phyloP scores from a whole-genome alignment of 2,113 vertebrate species.

The Epinephelus moara region DNA sequence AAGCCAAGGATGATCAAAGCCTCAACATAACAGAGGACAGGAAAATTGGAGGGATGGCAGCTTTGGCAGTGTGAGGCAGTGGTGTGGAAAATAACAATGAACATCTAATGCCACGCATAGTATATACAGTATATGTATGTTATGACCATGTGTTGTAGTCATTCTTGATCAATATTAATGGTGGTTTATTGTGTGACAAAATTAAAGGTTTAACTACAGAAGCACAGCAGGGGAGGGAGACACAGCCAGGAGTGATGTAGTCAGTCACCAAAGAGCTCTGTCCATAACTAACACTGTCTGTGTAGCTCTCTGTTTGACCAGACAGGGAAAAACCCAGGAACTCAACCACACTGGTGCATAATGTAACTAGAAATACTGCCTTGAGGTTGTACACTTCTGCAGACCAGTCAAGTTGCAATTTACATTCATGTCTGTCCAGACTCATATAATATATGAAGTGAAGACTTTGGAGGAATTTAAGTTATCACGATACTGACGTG shows the following conservation, averaged over 20 bases:
- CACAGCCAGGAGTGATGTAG: neutral
- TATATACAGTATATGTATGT: neutral
- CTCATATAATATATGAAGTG: too few species aligned
- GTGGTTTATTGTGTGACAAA: neutral
- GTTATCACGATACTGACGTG: too few species aligned
- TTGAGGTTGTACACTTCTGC: too few species aligned
- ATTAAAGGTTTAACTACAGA: neutral
- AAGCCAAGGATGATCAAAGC: slow-evolving; percentile 25
- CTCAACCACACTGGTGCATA: neutral
- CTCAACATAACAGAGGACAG: slow-evolving; percentile 12
- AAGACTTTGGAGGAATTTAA: too few species aligned
- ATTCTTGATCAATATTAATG: neutral
- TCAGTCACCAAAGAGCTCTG: neutral
- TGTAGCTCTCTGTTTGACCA: neutral
- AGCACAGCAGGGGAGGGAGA: neutral
- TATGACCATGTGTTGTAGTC: slow-evolving; percentile 1
- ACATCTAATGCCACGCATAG: neutral
- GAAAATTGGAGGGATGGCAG: neutral
- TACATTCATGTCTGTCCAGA: too few species aligned
- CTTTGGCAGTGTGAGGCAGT: neutral
- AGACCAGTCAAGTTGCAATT: too few species aligned
- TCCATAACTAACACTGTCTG: neutral
- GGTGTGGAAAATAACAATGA: slow-evolving; percentile 4
- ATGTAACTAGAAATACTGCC: neutral
- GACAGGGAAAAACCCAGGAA: neutral